Evolutionary conservation across 1,140 invertebrate species (phyloP), one percentile per base, ranked within the genome.

Genomic region (Parasteatoda tepidariorum): DNA sequence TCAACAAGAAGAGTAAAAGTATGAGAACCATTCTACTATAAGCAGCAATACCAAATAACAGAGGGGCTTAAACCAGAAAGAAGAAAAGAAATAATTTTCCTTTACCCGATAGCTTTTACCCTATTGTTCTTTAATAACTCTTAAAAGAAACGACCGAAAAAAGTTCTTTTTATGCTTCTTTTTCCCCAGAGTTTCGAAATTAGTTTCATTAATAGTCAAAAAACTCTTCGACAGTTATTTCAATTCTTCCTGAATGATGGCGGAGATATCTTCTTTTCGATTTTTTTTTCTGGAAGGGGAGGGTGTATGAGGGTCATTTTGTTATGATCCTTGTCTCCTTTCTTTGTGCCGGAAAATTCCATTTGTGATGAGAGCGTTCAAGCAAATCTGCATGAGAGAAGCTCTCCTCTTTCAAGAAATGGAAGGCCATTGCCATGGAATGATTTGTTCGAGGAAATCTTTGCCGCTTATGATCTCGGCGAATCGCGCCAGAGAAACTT

Each of bases 61-160:
- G n/a, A n/a, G n/a, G n/a, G n/a, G n/a, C n/a, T n/a, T n/a, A n/a
- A n/a, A n/a, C n/a, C n/a, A n/a, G n/a, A n/a, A n/a, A n/a, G n/a
- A n/a, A n/a, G n/a, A n/a, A n/a, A n/a, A n/a, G n/a, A n/a, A n/a
- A n/a, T n/a, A n/a, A n/a, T n/a, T n/a, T n/a, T n/a, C n/a, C n/a
- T n/a, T n/a, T n/a, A n/a, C 24, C 73, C 31, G 64, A 38, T 34
- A 7, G 38, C 33, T n/a, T 41, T 57, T 26, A 75, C 55, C 61
- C 74, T 78, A 78, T 78, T 78, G 74, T 78, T 78, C 74, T 78
- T 78, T 78, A 78, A 78, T 78, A 78, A 78, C 74, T 78, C 61
- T 78, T 78, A 78, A 78, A 66, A 78, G 74, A 78, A 78, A 78
- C 59, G 74, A 54, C 15, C 62, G 31, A 66, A 26, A 78, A 78